Evolutionary conservation across 2,888 invertebrate species (phyloP).

Genomic region (Strigamia crassipes): DNA sequence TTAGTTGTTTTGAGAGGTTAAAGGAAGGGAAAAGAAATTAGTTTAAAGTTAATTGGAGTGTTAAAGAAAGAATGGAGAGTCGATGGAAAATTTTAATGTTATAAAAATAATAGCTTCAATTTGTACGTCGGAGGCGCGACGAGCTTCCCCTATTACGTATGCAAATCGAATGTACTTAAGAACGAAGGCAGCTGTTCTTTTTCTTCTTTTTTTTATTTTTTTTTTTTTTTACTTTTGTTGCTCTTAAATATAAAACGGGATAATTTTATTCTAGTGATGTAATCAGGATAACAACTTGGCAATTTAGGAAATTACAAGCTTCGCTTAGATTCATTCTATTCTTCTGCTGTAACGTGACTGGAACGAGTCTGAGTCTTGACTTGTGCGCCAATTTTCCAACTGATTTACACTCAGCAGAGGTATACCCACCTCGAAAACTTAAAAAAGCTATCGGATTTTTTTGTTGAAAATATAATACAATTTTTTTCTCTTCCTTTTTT

Average conservation of each 20-base stretch:
- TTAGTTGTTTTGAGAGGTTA: not conserved
- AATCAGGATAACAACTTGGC: constrained; percentile 37
- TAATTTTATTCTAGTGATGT: constrained; percentile 40
- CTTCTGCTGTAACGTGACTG: constrained; percentile 14
- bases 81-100: not conserved
- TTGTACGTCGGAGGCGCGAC: constrained; percentile 18
- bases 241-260: constrained; percentile 34
- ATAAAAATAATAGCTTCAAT: not conserved
- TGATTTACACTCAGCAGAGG: constrained; percentile 29
- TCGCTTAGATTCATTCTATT: constrained; percentile 32
- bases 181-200: constrained; percentile 30
- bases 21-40: not conserved
- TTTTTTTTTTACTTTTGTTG: constrained; percentile 19
- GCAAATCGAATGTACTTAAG: constrained; percentile 37
- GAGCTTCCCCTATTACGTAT: constrained; percentile 20
- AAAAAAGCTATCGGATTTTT: not conserved
- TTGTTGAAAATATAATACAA: not conserved
- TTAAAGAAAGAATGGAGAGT: constrained; percentile 18
- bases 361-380: constrained; percentile 21
- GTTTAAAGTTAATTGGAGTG: constrained; percentile 7
- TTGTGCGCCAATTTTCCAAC: constrained; percentile 34
- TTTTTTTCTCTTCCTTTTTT: not conserved
- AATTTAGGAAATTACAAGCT: constrained; percentile 40
- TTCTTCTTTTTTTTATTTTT: not conserved
- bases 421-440: not conserved